These are phyloP conservation scores for Panonychus citri DNA, from an alignment of 1,140 invertebrate species.

Conservation along the genomic window DNA sequence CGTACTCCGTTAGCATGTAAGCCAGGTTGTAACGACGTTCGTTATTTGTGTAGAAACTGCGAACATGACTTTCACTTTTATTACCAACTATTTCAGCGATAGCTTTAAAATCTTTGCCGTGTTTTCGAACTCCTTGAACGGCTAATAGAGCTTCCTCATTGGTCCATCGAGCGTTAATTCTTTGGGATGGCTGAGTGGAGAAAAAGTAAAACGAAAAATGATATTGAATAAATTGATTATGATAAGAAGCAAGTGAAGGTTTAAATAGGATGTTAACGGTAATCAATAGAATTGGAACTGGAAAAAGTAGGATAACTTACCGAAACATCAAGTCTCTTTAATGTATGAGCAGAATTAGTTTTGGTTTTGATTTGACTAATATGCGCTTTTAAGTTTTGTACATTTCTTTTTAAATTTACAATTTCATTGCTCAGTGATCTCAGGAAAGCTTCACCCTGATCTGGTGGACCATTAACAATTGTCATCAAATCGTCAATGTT, in stretches of 20 bases:
- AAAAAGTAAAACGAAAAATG: neutral
- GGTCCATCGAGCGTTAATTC: conserved; percentile 70
- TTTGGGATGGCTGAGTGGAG: conserved; percentile 3
- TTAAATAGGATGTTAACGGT: too few relatives aligned
- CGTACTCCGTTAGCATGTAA: conserved; percentile 62
- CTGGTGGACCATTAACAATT: conserved; percentile 43
- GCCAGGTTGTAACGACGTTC: conserved; percentile 71
- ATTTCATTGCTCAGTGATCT: conserved; percentile 77
- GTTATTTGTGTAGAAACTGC: conserved; percentile 73
- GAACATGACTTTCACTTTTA: conserved; percentile 74
- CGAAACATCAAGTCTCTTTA: conserved; percentile 34
- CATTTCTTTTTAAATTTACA: conserved; percentile 75
- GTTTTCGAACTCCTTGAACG: conserved; percentile 69
- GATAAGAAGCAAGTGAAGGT: neutral
- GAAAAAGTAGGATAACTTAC: neutral
- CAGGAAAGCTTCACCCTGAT: conserved; percentile 55
- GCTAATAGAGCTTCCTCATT: conserved; percentile 73
- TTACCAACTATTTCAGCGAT: conserved; percentile 85
- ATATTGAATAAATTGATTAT: neutral
- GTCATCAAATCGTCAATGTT: conserved; percentile 81
- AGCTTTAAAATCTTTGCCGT: conserved; percentile 82
- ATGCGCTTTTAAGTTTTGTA: conserved; percentile 81
- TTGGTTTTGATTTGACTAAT: conserved; percentile 50
- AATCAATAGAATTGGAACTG: too few relatives aligned
- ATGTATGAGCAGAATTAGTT: conserved; percentile 38